A percentile compares a stretch with the other conserved stretches of the same genome.
phyloP scores from a whole-genome alignment of 1,140 invertebrate species.

The Drosophila kohkoa region DNA sequence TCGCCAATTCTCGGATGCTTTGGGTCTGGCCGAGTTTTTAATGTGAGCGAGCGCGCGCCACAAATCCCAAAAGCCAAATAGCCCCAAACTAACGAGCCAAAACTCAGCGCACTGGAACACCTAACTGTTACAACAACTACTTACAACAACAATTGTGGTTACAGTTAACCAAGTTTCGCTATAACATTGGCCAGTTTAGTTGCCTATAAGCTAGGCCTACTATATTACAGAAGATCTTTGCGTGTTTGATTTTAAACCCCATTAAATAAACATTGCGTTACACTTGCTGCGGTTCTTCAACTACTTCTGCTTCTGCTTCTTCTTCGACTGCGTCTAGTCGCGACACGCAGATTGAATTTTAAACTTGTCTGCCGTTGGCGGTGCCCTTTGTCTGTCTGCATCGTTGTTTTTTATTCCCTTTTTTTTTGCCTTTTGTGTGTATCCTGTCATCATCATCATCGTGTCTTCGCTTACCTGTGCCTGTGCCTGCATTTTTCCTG shows the following conservation, averaged over 20 bases:
- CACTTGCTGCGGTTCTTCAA: constrained; percentile 6
- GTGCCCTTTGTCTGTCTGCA: constrained; percentile 29
- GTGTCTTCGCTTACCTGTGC: constrained; percentile 66
- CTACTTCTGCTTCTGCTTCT: neutral
- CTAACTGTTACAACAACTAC: constrained; percentile 21
- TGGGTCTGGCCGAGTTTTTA: constrained; percentile 62
- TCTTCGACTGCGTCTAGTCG: constrained; percentile 15
- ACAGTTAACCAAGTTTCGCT: constrained; percentile 63
- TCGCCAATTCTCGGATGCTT: constrained; percentile 51
- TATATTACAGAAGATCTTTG: neutral
- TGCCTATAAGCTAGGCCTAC: constrained; percentile 10
- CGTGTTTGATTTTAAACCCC: constrained; percentile 29
- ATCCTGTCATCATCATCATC: constrained; percentile 71
- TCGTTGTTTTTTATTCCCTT: constrained; percentile 20
- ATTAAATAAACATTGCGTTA: constrained; percentile 40
- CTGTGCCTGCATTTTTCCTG: constrained; percentile 5
- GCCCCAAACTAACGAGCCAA: constrained; percentile 71
- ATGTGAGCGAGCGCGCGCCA: constrained; percentile 57
- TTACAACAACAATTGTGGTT: constrained; percentile 39
- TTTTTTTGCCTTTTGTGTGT: constrained; percentile 54
- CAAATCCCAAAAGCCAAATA: constrained; percentile 70
- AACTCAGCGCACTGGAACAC: constrained; percentile 74
- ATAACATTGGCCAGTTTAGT: constrained; percentile 26
- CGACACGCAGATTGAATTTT: constrained; percentile 61
- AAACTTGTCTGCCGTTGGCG: constrained; percentile 34